phyloP scores from a whole-genome alignment of 2,888 invertebrate genomes.

The Dicycla oo region DNA sequence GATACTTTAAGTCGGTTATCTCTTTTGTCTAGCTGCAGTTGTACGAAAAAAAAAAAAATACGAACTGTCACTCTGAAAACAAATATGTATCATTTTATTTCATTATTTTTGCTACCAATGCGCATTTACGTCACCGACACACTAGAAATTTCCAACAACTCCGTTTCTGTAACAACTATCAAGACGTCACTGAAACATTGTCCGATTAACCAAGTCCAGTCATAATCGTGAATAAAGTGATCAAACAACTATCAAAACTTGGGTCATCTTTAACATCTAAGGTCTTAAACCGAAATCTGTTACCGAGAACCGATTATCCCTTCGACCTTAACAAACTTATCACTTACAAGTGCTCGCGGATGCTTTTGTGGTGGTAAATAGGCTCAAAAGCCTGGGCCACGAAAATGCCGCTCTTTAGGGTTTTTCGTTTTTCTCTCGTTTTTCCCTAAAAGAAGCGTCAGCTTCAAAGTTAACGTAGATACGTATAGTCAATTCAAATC shows the following conservation, averaged over 20 bases:
- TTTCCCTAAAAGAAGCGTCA: background rate
- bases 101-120: background rate
- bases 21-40: background rate
- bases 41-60: background rate
- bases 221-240: constrained; percentile 35
- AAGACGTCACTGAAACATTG: constrained; percentile 6
- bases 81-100: too few relatives aligned
- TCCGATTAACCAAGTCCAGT: constrained; percentile 20
- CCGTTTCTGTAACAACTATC: constrained; percentile 7
- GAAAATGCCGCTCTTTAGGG: constrained; percentile 6
- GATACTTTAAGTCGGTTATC: background rate
- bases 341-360: constrained; percentile 61
- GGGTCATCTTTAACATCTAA: constrained; percentile 42
- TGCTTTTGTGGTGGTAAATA: constrained; percentile 67
- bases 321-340: constrained; percentile 57
- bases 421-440: too few relatives aligned
- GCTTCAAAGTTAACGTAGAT: background rate
- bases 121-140: background rate
- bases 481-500: background rate
- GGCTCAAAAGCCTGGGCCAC: constrained; percentile 52
- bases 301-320: constrained; percentile 56
- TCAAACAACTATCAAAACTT: constrained; percentile 39
- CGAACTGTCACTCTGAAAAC: background rate
- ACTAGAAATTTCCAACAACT: constrained; percentile 3
- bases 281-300: constrained; percentile 46